A percentile compares a stretch with the other conserved stretches of the same genome.
Conservation (phyloP, 2,113 vertebrate genomes). For the Odontophorus gujanensis region DNA sequence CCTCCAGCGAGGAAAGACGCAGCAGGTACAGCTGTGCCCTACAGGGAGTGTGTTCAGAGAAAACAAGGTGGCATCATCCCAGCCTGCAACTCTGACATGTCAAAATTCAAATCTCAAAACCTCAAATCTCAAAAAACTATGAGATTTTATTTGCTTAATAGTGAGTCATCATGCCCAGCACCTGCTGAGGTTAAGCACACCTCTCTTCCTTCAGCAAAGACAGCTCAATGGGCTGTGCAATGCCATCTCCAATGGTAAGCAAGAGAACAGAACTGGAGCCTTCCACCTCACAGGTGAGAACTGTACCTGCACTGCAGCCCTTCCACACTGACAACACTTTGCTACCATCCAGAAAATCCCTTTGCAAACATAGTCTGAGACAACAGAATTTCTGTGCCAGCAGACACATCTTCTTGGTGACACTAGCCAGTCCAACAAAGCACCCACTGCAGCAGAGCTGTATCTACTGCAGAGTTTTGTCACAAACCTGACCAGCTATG, state of each 20-base stretch:
- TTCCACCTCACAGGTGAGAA: not conserved
- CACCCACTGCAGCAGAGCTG: not conserved
- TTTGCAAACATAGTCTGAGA: not conserved
- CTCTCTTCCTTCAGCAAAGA: not conserved
- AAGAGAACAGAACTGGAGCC: not conserved
- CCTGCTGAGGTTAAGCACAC: not conserved
- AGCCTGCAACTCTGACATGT: not conserved
- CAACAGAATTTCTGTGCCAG: not conserved
- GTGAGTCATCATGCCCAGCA: not conserved
- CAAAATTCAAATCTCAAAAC: not conserved
- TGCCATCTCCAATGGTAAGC: rapidly evolving
- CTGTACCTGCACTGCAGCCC: not conserved
- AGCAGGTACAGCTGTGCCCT: not conserved
- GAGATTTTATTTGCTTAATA: not conserved
- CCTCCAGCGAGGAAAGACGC: not conserved
- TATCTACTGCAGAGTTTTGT: not conserved
- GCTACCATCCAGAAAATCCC: not conserved
- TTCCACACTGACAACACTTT: rapidly evolving
- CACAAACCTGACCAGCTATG: not conserved
- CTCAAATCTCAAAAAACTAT: no score
- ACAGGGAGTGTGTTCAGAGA: not conserved
- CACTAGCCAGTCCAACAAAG: not conserved
- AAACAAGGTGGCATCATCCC: not conserved
- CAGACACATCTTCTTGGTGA: not conserved
- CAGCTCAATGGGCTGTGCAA: not conserved